Conservation (phyloP, 37 sponge, comb jelly and placozoan genomes). For the Aphrocallistes beatrix region DNA sequence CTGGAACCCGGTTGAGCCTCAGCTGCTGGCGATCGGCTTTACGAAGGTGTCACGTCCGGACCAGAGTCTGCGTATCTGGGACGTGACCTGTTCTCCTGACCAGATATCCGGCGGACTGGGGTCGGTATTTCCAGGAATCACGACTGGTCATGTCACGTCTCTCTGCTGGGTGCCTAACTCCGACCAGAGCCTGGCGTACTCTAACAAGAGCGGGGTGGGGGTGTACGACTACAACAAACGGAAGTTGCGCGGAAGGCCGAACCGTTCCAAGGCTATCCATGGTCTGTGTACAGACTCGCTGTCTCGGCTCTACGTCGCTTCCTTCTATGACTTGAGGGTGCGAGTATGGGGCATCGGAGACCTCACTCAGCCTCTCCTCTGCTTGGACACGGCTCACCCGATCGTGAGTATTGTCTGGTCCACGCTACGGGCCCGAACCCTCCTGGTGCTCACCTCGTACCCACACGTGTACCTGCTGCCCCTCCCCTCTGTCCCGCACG, state of each 20-base stretch:
- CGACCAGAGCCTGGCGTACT: not conserved
- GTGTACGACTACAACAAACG: not conserved
- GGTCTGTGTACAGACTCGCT: not conserved
- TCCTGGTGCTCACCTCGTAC: not conserved
- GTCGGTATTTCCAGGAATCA: not conserved
- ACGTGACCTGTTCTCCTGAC: not conserved
- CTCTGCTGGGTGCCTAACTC: not conserved
- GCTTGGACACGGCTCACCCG: not conserved
- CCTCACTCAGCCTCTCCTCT: not conserved
- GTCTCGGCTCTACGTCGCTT: not conserved
- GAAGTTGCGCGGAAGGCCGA: not conserved
- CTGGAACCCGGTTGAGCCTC: not conserved
- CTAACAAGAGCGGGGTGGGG: not conserved
- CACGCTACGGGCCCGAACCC: not conserved
- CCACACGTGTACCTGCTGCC: not conserved
- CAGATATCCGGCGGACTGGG: not conserved
- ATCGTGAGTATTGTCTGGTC: not conserved
- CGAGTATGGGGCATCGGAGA: not conserved
- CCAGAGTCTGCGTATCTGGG: conserved; percentile 10
- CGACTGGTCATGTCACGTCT: not conserved
- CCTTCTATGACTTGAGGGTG: not conserved
- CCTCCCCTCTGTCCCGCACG: not conserved
- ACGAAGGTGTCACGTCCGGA: not conserved
- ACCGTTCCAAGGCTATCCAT: not conserved
- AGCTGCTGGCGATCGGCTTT: not conserved